phyloP scores from a whole-genome alignment of 2,113 vertebrate genomes.

The Pipa parva region DNA sequence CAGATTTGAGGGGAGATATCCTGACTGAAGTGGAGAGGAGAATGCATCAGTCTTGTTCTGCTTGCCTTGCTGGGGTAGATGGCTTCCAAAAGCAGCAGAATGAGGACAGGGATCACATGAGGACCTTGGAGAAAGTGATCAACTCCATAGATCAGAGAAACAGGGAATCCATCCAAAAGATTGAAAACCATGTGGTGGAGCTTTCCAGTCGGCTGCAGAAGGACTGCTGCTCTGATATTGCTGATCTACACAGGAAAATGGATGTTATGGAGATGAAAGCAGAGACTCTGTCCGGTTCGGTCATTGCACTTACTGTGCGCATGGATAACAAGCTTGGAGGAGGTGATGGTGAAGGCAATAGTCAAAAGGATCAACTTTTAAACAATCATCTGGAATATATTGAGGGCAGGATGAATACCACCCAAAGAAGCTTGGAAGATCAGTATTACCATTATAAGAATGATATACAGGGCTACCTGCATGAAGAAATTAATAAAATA shows the following conservation, averaged over 20 bases:
- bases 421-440: conserved; percentile 65
- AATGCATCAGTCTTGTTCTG: conserved; percentile 72
- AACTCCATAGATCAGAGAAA: conserved; percentile 72
- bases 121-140: conserved; percentile 74
- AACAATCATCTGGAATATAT: conserved; percentile 68
- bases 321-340: conserved; percentile 64
- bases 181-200: conserved; percentile 55
- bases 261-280: conserved; percentile 62
- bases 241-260: conserved; percentile 57
- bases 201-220: conserved; percentile 47
- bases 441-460: conserved; percentile 61
- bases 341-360: conserved; percentile 42
- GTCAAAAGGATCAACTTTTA: conserved; percentile 62
- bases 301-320: conserved; percentile 60
- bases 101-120: conserved; percentile 73
- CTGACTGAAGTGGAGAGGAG: conserved; percentile 72
- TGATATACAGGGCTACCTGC: conserved; percentile 59
- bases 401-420: conserved; percentile 76
- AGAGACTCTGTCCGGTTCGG: conserved; percentile 57
- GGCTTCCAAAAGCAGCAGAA: conserved; percentile 71
- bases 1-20: conserved; percentile 56
- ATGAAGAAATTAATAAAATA: conserved; percentile 62
- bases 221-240: conserved; percentile 61
- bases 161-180: conserved; percentile 61
- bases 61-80: conserved; percentile 73